phyloP scores from a whole-genome alignment of 64 coral and sea anemone species.

The Actinia tenebrosa region DNA sequence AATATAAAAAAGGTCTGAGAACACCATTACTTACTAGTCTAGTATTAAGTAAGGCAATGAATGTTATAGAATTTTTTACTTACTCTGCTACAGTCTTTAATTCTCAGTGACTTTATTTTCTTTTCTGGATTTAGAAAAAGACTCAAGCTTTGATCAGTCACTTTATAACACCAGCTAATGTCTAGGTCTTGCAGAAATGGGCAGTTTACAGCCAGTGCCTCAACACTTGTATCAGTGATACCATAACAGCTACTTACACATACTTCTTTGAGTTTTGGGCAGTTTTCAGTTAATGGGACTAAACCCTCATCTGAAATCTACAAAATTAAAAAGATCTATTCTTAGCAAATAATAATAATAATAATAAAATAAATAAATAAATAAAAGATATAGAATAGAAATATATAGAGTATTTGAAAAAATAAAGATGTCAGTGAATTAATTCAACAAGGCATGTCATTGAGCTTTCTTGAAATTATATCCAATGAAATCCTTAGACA shows the following conservation, averaged over 20 bases:
- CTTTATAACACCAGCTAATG: conserved; percentile 74
- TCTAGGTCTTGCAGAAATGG: conserved; percentile 62
- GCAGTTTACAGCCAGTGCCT: conserved; percentile 34
- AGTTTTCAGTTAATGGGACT: conserved; percentile 42
- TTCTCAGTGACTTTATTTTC: conserved; percentile 45
- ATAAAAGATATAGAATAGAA: neutral
- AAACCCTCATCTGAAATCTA: conserved; percentile 86
- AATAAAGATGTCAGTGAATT: too few species aligned
- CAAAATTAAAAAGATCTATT: neutral
- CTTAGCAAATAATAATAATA: neutral
- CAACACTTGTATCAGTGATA: conserved; percentile 66
- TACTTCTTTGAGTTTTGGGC: conserved; percentile 53
- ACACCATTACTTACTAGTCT: neutral
- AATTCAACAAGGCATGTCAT: too few species aligned
- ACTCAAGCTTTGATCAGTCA: conserved; percentile 70
- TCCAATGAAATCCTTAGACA: too few species aligned
- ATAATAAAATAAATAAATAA: neutral
- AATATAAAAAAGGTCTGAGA: neutral
- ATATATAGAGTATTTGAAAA: too few species aligned
- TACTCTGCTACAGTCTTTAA: conserved; percentile 38
- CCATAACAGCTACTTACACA: conserved; percentile 91
- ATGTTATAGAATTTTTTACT: neutral
- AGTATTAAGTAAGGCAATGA: neutral
- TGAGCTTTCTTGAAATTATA: too few species aligned
- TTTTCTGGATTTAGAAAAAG: conserved; percentile 26